These are phyloP conservation scores for Merodon equestris DNA, from an alignment of 2,888 invertebrate genomes.

Conservation along the genomic window DNA sequence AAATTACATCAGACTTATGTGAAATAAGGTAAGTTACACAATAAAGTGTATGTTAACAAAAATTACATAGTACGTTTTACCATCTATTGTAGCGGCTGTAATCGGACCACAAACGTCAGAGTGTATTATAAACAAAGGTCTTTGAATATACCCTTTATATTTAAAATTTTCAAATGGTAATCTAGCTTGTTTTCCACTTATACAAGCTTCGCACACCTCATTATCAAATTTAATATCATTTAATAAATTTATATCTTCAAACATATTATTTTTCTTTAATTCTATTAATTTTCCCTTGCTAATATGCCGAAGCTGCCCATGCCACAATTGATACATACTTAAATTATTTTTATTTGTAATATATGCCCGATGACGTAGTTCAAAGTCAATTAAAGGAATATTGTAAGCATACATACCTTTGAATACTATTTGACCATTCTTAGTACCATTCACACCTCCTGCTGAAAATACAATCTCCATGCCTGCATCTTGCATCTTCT, in stretches of 20 bases:
- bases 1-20: constrained; percentile 70
- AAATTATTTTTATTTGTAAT: neutral
- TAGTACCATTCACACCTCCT: constrained; percentile 69
- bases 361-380: neutral
- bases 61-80: constrained; percentile 72
- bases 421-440: constrained; percentile 51
- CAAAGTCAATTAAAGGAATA: constrained; percentile 17
- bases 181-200: constrained; percentile 74
- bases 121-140: constrained; percentile 73
- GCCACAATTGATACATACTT: constrained; percentile 28
- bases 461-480: constrained; percentile 52
- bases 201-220: constrained; percentile 72
- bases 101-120: constrained; percentile 73
- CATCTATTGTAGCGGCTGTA: constrained; percentile 71
- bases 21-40: constrained; percentile 70
- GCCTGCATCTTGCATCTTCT: constrained; percentile 71
- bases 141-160: constrained; percentile 65
- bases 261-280: constrained; percentile 31
- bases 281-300: constrained; percentile 23
- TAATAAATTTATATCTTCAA: constrained; percentile 28
- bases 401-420: constrained; percentile 7
- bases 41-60: too few species aligned
- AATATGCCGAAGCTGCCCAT: constrained; percentile 34
- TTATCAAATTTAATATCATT: constrained; percentile 10
- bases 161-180: constrained; percentile 71